These are phyloP conservation scores for Chrysolina americana DNA, from an alignment of 2,888 invertebrate genomes.

Conservation along the genomic window DNA sequence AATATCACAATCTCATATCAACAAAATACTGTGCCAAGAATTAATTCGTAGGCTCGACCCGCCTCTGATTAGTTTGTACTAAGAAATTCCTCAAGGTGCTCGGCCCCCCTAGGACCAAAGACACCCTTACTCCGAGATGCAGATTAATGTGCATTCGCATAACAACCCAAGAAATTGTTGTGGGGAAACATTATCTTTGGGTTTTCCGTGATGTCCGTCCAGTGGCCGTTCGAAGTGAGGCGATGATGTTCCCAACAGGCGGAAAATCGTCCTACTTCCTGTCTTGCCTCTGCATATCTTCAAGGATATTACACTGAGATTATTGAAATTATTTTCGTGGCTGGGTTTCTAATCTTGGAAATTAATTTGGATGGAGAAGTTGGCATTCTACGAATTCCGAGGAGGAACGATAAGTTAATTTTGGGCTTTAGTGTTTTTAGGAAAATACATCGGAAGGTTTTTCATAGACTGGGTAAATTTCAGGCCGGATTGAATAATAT, in stretches of 20 bases:
- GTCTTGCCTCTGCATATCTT: slow-evolving; percentile 53
- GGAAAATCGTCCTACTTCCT: slow-evolving; percentile 58
- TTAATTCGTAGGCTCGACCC: background rate
- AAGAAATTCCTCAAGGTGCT: slow-evolving; percentile 51
- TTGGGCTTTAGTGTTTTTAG: background rate
- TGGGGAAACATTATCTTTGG: slow-evolving; percentile 57
- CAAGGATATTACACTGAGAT: slow-evolving; percentile 54
- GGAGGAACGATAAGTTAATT: slow-evolving; percentile 29
- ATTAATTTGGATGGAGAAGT: slow-evolving; percentile 45
- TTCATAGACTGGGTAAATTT: background rate
- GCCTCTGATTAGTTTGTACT: slow-evolving; percentile 18
- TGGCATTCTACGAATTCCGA: slow-evolving; percentile 30
- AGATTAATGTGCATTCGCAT: slow-evolving; percentile 69
- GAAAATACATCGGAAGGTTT: slow-evolving; percentile 4
- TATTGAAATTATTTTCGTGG: slow-evolving; percentile 56
- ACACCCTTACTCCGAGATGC: slow-evolving; percentile 62
- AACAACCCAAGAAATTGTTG: slow-evolving; percentile 68
- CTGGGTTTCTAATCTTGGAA: slow-evolving; percentile 49
- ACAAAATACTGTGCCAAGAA: background rate
- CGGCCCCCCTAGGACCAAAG: slow-evolving; percentile 64
- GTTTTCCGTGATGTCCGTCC: slow-evolving; percentile 50
- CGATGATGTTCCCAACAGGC: slow-evolving; percentile 55
- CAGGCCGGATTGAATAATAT: background rate
- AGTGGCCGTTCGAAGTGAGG: slow-evolving; percentile 31
- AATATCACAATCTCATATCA: background rate